These are phyloP conservation scores for Colostygia pectinataria DNA, from an alignment of 2,888 invertebrate species.

Conservation along the genomic window DNA sequence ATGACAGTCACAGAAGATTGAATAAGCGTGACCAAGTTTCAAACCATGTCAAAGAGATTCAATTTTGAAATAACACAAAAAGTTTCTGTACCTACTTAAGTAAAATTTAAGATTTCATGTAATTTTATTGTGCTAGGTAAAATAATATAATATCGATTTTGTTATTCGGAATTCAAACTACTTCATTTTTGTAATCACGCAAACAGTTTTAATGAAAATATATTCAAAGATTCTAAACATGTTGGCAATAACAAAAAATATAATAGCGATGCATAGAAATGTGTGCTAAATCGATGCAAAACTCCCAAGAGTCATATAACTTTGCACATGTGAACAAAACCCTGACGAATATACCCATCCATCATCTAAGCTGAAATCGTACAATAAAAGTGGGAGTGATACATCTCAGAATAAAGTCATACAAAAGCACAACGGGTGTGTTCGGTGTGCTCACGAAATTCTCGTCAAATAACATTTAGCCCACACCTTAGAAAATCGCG, in stretches of 20 bases:
- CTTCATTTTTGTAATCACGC: too few relatives aligned
- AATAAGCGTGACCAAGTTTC: slow-evolving; percentile 10
- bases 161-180: too few relatives aligned
- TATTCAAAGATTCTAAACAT: too few relatives aligned
- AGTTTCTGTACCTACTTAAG: too few relatives aligned
- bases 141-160: too few relatives aligned
- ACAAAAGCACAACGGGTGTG: slow-evolving; percentile 76
- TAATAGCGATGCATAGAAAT: slow-evolving; percentile 8
- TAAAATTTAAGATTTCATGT: too few relatives aligned
- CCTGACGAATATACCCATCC: slow-evolving; percentile 57
- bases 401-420: slow-evolving; percentile 56
- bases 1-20: slow-evolving; percentile 10
- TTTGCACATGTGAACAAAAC: slow-evolving; percentile 61
- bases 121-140: too few relatives aligned
- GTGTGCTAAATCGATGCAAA: slow-evolving; percentile 5
- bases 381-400: slow-evolving; percentile 81
- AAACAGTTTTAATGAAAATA: too few relatives aligned
- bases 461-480: slow-evolving; percentile 82
- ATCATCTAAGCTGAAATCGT: slow-evolving; percentile 63
- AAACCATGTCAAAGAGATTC: neutral
- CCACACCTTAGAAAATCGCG: slow-evolving; percentile 81
- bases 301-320: slow-evolving; percentile 72
- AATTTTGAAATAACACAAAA: too few relatives aligned
- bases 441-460: slow-evolving; percentile 76
- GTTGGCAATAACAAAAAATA: too few relatives aligned